Conservation (phyloP, 2,888 invertebrate species). For the Ellobium chinense region DNA sequence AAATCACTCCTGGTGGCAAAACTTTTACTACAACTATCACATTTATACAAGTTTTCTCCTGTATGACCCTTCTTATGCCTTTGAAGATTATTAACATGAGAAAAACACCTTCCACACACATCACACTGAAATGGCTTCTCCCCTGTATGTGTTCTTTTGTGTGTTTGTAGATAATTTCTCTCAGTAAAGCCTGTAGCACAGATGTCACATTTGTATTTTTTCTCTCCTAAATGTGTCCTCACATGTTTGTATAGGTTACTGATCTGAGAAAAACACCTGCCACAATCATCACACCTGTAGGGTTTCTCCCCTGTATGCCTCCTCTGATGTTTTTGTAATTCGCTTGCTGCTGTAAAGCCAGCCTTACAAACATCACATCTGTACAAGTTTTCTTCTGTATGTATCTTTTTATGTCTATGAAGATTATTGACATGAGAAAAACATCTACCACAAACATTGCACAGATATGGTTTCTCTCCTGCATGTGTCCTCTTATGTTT, state of each 20-base stretch:
- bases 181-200: slow-evolving; percentile 17
- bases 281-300: slow-evolving; percentile 23
- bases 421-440: too few species aligned
- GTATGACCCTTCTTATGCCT: too few species aligned
- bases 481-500: slow-evolving; percentile 33
- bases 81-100: background rate
- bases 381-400: too few species aligned
- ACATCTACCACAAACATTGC: too few species aligned
- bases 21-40: background rate
- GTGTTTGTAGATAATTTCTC: background rate
- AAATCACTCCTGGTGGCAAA: background rate
- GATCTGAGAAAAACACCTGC: background rate
- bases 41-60: too few species aligned
- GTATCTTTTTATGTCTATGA: too few species aligned
- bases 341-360: too few species aligned
- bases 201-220: too few species aligned
- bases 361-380: too few species aligned
- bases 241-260: background rate
- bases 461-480: slow-evolving; percentile 42
- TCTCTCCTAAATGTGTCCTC: background rate
- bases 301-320: too few species aligned
- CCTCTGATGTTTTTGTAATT: too few species aligned
- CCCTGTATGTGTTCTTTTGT: slow-evolving; percentile 15
- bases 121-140: slow-evolving; percentile 1
- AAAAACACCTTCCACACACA: slow-evolving; percentile 17